Evolutionary conservation across 1,140 invertebrate genomes (phyloP), one percentile per base, ranked within the genome.

Genomic region (Ephestia elutella): DNA sequence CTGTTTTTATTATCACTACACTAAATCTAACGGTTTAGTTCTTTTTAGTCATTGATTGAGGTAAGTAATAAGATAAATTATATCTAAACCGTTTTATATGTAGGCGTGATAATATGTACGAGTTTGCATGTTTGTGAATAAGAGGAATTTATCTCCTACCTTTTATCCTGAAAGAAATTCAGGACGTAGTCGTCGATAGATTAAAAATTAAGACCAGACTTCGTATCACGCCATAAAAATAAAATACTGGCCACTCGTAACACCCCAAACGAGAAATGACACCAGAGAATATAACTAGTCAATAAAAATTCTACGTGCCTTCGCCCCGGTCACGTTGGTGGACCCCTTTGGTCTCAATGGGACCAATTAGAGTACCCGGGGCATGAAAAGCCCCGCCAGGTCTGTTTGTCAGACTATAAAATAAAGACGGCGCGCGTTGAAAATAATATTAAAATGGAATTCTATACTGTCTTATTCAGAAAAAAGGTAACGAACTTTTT

Each of bases 331-430:
- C 50, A 53, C 50, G 50, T 50, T 20, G 48, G 48, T 2, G 50
- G 50, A 25, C 50, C 20, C 50, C 50, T 53, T 53, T 53, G 50
- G 50, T 53, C 50, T 21, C 50, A 53, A 53, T 53, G 50, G 50
- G 19, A 21, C 50, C 19, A 53, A 53, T 53, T 53, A 53, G 50
- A 17, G 50, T 25, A 1, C 50, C 20, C n/a, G 50, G 17, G 50
- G 21, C 11, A 53, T 53, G 50, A 25, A 53, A 53, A 53, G 50
- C 2, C 50, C 0, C 5, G 50, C 11, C 2, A 11, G 19, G 19
- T 25, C 13, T 53, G 50, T 53, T 53, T 53, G 50, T 5, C 50
- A n/a, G 50, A 25, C 9, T 10, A 5, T 0, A 25, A 2, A 20
- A 13, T 53, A 25, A 53, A 25, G 50, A 53, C 19, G 50, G 2